Base-by-base conservation (phyloP, 37 sponge, comb jelly and placozoan species). In the Haliclona indistincta region DNA sequence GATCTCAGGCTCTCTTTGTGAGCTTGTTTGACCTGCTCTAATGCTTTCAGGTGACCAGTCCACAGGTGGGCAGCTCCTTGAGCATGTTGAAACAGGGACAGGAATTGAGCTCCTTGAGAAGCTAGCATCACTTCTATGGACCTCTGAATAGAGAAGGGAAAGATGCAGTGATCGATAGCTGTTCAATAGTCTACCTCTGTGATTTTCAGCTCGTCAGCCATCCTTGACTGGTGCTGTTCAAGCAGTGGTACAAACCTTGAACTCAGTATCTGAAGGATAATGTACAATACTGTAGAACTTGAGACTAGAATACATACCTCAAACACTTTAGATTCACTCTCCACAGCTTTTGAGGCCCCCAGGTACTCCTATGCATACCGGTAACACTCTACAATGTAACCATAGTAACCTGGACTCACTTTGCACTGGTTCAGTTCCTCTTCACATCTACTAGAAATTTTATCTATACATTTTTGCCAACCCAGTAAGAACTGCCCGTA, bases 11-110 rank as follows among this genome's bases (percentile, higher is more conserved):
- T 62, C 56, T 84, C 85, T 76, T 91, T 43, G 34, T 72, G 23
- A 40, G 39, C 53, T 40, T 58, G 75, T 70, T 62, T 47, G 0
- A 13, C 8, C 28, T 81, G 30, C 7, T 47, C 56, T 34, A 77
- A 26, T 25, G 71, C 55, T 8, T 54, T 30, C 25, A 20, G 44
- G 26, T 90, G 91, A 10, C 15, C 36, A 61, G 80, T 76, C 91
- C 91, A 93, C 43, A 93, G 61, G 28, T 86, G 83, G 32, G 73
- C 91, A 6, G 84, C 71, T 63, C 94, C 94, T 68, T 76, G 82
- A 38, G 62, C 81, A 38, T 52, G 77, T 80, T 89, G 79, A 64
- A 82, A 89, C 28, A 93, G 53, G 1, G 55, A 13, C n/a, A 75
- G 63, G 39, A 89, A 63, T 42, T 84, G 84, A 33, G 56, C 43